Percentiles rank a stretch among this genome's conserved stretches.
These are phyloP conservation scores for Lates japonicus DNA, from an alignment of 2,797 vertebrate genomes.

Conservation along the genomic window DNA sequence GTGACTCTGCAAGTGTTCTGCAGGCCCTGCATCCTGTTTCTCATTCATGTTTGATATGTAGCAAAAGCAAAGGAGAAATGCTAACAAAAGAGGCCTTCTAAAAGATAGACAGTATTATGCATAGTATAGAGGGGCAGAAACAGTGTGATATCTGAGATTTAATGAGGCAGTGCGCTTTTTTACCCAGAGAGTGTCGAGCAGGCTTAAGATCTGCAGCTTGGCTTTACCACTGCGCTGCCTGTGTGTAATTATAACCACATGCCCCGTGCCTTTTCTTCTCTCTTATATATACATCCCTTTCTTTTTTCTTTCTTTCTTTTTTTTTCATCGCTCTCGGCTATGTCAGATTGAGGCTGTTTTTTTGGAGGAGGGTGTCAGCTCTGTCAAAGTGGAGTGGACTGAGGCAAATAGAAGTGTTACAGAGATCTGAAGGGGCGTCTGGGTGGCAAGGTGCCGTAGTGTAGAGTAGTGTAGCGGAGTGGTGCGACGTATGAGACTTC, in stretches of 20 bases:
- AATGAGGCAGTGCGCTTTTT: conserved; percentile 95
- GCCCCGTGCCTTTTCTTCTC: conserved; percentile 83
- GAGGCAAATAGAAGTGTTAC: conserved; percentile 58
- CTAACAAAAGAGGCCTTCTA: conserved; percentile 81
- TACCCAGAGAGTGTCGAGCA: conserved; percentile 91
- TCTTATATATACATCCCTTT: conserved; percentile 70
- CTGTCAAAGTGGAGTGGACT: conserved; percentile 72
- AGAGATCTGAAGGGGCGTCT: conserved; percentile 65
- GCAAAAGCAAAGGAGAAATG: conserved; percentile 78
- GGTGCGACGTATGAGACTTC: conserved; percentile 53
- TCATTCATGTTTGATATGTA: conserved; percentile 80
- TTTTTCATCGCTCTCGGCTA: conserved; percentile 43
- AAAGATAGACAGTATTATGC: conserved; percentile 78
- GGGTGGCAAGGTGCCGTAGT: conserved; percentile 63
- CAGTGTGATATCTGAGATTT: conserved; percentile 92
- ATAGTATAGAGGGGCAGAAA: conserved; percentile 78
- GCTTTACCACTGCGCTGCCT: conserved; percentile 93
- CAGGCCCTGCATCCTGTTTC: conserved; percentile 72
- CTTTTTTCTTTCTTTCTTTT: conserved; percentile 45
- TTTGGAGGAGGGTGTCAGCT: conserved; percentile 63
- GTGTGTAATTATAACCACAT: conserved; percentile 98
- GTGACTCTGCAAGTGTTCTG: conserved; percentile 65
- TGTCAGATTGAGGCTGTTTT: conserved; percentile 66
- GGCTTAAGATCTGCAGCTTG: conserved; percentile 93
- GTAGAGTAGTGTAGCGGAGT: conserved; percentile 44